Base-by-base conservation (phyloP, 2,888 invertebrate species). In the Andrena camellia region DNA sequence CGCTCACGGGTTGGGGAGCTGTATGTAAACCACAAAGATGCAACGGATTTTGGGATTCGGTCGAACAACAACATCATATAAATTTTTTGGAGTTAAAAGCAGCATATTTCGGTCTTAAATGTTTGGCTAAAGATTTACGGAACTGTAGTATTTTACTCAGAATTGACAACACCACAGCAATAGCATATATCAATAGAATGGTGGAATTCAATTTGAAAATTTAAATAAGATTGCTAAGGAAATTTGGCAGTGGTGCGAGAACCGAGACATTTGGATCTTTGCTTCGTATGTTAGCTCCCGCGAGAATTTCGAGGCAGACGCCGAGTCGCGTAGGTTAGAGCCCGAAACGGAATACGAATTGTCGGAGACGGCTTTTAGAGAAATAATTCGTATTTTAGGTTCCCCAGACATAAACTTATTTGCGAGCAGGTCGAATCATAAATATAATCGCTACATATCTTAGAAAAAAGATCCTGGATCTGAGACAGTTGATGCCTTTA, bases 401-500 rank as follows among this genome's bases (percentile, higher is more conserved):
- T 23, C 6, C 0, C 70, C 77, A 2, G 3, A 48, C 0, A 77
- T 77, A 8, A 66, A 77, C 7, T 50, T 77, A 10, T 77, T 77
- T 50, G 70, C 57, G 2, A 59, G 54, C 26, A 71, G 66, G 33
- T 13, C 42, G 0, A 64, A 77, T n/a, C 2, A 10, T 6, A 77
- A 72, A 68, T 67, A 67, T 13, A 17, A 3, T 3, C 13, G n/a
- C 2, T 72, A 60, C 8, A 4, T 72, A 6, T 78, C 62, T 1
- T 67, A 17, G 50, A 64, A 8, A 1, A 63, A 29, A 0, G 70
- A 80, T 6, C 59, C 75, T 23, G 29, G 67, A 0, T 23, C 42
- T 2, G 2, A 50, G 7, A 10, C 63, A 13, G 73, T 88, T 4
- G 89, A 90, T 67, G 88, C 89, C 0, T 90, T 91, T 57, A 88